Evolutionary conservation across 2,888 invertebrate species (phyloP), one percentile per base, ranked within the genome.

Genomic region (Nephrotoma guestfalica): DNA sequence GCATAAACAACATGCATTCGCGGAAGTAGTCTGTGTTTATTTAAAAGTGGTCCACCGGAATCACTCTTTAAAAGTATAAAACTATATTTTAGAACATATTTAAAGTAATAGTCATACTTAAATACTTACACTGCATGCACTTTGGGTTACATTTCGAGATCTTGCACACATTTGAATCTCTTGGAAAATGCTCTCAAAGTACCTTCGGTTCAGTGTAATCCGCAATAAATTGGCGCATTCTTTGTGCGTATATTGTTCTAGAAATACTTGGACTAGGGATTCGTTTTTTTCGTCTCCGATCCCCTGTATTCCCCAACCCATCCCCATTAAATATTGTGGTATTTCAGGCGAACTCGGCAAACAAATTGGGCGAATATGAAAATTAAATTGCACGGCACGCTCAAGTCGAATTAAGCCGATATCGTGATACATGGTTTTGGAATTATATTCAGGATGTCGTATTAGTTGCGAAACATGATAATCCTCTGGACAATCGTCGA

Each of bases 151-250:
- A 0, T 88, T 88, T 7, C 88, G 88, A 0, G 92, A 91, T 6
- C 94, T 93, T 0, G 93, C 94, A 88, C 94, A 94, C 42, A 94
- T 89, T 90, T 93, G 93, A 6, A 90, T 90, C 0, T 92, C 90
- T 0, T 91, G 89, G 6, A 91, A 88, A 43, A 94, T 92, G 0
- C 93, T 93, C 5, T 89, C 89, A 18, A 88, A 88, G 0, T 93
- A 88, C 86, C 88, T 89, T 83, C 86, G 87, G 86, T 88, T 87
- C 86, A 86, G 6, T 30, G 86, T 57, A 0, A 51, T 86, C 0
- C 41, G 41, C 85, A 90, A 90, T 0, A 90, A 89, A 42, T 87
- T 51, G 83, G 90, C 90, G 88, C 94, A 94, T 6, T 88, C 88
- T 0, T 71, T 42, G 15, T 85, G 9, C 9, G 41, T 85, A 85